Conservation (phyloP, 2,113 vertebrate species). For the Cololabis saira region DNA sequence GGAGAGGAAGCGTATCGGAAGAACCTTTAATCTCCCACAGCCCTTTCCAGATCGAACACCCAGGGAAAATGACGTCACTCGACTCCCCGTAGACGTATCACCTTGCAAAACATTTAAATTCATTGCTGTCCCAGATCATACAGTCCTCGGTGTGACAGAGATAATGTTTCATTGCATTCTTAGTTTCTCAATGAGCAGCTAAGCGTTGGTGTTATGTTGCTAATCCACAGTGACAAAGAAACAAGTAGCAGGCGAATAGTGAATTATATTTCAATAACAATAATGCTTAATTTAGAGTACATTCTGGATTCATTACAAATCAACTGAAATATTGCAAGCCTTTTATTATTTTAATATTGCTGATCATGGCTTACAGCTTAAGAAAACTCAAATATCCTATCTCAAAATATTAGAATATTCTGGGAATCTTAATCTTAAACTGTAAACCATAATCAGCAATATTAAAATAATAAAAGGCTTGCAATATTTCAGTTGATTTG, state of each 20-base stretch:
- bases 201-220: conserved; percentile 32
- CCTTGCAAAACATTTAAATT: conserved; percentile 24
- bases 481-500: no score
- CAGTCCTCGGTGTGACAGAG: conserved; percentile 13
- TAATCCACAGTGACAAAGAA: conserved; percentile 16
- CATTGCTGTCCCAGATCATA: conserved; percentile 21
- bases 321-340: no score
- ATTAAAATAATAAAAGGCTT: no score
- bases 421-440: no score
- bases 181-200: conserved; percentile 3
- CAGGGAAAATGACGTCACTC: conserved; percentile 57
- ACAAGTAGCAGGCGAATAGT: conserved; percentile 13
- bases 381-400: no score
- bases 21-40: conserved; percentile 68
- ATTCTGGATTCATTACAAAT: no score
- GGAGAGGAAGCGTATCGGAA: conserved; percentile 65
- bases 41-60: conserved; percentile 36
- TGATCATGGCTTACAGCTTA: no score
- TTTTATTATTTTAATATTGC: no score
- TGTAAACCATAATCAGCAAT: no score
- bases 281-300: no score
- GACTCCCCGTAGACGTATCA: conserved; percentile 6
- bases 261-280: background rate
- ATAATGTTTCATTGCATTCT: conserved; percentile 36
- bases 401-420: no score